Conservation (phyloP, 1,140 invertebrate genomes). For the Bombus vancouverensis region DNA sequence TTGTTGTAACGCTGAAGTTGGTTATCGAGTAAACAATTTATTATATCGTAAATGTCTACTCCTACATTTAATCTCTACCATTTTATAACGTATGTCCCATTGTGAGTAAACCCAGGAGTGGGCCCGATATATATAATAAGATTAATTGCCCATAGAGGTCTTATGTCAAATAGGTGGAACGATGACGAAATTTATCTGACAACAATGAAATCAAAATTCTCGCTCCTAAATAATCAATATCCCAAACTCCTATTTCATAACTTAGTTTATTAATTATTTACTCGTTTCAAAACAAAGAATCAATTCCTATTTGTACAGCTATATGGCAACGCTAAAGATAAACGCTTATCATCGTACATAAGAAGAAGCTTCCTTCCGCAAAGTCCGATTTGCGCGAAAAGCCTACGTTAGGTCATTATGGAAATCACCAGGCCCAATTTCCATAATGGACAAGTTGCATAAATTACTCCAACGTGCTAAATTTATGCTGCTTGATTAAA, state of each 20-base stretch:
- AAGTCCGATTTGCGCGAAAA: neutral
- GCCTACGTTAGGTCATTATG: neutral
- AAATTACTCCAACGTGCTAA: neutral
- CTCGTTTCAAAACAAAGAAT: neutral
- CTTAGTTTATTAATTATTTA: neutral
- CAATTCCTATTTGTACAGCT: neutral
- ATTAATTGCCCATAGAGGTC: neutral
- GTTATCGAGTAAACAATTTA: neutral
- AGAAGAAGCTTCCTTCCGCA: too few species aligned
- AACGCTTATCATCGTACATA: neutral
- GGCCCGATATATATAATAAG: neutral
- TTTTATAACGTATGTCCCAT: neutral
- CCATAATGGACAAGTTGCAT: conserved; percentile 5
- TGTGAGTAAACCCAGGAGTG: neutral
- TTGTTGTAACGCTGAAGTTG: neutral
- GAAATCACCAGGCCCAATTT: neutral
- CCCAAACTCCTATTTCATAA: neutral
- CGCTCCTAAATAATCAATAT: neutral
- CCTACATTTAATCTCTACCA: too few species aligned
- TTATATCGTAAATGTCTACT: neutral
- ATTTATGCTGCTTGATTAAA: neutral
- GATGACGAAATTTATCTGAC: neutral
- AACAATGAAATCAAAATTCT: neutral
- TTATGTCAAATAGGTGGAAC: too few species aligned
- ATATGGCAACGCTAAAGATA: neutral